phyloP scores from a whole-genome alignment of 2,797 vertebrate genomes.

The Todus mexicanus region DNA sequence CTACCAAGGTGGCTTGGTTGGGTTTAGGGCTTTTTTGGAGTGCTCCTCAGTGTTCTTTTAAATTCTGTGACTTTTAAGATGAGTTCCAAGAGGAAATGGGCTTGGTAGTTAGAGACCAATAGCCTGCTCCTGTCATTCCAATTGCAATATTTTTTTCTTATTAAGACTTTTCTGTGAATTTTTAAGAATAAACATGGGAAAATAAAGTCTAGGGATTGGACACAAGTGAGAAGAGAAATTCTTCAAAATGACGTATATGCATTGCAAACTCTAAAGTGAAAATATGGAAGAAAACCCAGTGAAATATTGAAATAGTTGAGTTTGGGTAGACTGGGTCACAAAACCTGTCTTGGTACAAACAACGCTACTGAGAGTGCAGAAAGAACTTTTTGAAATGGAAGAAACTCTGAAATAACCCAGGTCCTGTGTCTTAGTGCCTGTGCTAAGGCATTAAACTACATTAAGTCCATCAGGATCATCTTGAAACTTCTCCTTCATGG shows the following conservation, averaged over 20 bases:
- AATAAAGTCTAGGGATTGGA: not conserved
- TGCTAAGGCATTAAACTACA: not conserved
- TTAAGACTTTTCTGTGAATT: not conserved
- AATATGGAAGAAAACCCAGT: not conserved
- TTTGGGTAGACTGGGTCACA: not conserved
- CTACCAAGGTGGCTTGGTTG: not conserved
- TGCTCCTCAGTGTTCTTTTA: accelerated
- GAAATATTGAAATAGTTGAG: not conserved
- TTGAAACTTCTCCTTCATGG: not conserved
- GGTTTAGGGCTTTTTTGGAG: not conserved
- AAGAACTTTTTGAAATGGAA: not conserved
- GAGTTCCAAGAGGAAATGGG: not conserved
- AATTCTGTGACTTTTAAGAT: not conserved
- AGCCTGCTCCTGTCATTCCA: not conserved
- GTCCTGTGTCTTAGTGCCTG: not conserved
- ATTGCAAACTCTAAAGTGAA: not conserved
- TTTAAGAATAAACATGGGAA: accelerated
- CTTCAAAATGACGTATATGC: not conserved
- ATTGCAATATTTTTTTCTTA: not conserved
- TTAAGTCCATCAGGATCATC: not conserved
- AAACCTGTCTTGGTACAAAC: not conserved
- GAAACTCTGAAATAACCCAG: not conserved
- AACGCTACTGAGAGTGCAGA: accelerated
- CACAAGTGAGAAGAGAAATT: not conserved
- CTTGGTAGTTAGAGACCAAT: not conserved